Conservation (phyloP, 1,140 invertebrate genomes). For the Zelostemma sp. region DNA sequence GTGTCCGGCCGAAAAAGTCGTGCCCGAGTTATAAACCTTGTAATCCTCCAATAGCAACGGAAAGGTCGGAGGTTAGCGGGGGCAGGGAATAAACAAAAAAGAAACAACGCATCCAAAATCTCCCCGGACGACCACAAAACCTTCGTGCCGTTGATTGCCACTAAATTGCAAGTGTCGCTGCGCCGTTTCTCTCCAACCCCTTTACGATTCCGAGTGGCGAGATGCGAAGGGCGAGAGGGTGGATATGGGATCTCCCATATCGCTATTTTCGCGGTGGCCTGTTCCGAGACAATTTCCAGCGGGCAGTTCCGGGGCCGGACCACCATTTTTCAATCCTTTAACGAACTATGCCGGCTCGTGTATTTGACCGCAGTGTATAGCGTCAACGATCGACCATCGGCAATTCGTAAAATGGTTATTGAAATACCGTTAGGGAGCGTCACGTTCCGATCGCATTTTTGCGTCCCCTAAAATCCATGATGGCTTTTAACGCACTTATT, state of each 20-base stretch:
- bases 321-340: conserved; percentile 40
- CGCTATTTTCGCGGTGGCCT: conserved; percentile 40
- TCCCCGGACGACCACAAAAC: conserved; percentile 59
- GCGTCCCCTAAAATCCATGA: no score
- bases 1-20: conserved; percentile 2
- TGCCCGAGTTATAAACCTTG: conserved; percentile 39
- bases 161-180: conserved; percentile 58
- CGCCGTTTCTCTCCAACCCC: conserved; percentile 49
- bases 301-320: conserved; percentile 29
- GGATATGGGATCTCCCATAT: no score
- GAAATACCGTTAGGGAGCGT: no score
- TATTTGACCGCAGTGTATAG: conserved; percentile 32
- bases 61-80: conserved; percentile 19
- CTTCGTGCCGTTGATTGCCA: conserved; percentile 60
- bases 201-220: conserved; percentile 43
- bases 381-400: no score
- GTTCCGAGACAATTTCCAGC: conserved; percentile 44
- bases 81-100: conserved; percentile 44
- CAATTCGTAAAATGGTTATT: no score
- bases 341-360: conserved; percentile 19
- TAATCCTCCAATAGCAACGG: conserved; percentile 32
- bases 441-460: no score
- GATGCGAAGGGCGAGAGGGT: conserved; percentile 30
- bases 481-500: no score
- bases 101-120: conserved; percentile 56